Evolutionary conservation across 2,888 invertebrate genomes (phyloP).

Genomic region (Mechanitis messenoides): DNA sequence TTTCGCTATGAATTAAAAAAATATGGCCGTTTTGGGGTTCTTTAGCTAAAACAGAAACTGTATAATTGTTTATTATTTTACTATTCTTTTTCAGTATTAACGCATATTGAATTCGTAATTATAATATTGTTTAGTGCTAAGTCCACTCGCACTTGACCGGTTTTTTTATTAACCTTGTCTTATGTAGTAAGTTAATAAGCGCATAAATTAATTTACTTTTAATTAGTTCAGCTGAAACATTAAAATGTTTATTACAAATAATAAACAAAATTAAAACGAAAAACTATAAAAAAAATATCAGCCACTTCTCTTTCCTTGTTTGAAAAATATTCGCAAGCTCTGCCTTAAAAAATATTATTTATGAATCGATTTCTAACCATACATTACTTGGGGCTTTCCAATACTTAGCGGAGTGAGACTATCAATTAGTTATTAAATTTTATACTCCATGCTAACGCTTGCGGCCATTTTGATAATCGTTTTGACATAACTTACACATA

Average conservation of each 20-base stretch:
- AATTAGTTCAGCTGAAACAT: conserved; percentile 23
- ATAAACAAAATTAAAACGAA: not conserved
- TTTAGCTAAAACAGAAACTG: no score
- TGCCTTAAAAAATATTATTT: conserved; percentile 31
- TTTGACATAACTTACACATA: conserved; percentile 27
- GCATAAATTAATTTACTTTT: no score
- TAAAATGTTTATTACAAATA: not conserved
- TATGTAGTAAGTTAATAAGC: no score
- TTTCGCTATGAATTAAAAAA: no score
- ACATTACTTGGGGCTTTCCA: conserved; percentile 32
- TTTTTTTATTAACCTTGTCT: not conserved
- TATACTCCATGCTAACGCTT: conserved; percentile 28
- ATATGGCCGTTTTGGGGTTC: no score
- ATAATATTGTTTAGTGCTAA: no score
- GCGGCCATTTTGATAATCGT: conserved; percentile 28
- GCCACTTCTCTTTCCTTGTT: no score
- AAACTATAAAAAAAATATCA: not conserved
- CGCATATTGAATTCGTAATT: no score
- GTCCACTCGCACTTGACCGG: not conserved
- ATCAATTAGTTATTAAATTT: conserved; percentile 33
- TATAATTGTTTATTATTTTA: no score
- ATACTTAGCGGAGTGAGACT: conserved; percentile 24
- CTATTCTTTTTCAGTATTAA: no score
- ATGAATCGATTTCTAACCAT: conserved; percentile 36
- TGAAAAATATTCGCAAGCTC: conserved; percentile 9